Percentiles rank a stretch among this genome's conserved stretches.
Conservation (phyloP, 2,797 vertebrate genomes). For the Alauda arvensis region DNA sequence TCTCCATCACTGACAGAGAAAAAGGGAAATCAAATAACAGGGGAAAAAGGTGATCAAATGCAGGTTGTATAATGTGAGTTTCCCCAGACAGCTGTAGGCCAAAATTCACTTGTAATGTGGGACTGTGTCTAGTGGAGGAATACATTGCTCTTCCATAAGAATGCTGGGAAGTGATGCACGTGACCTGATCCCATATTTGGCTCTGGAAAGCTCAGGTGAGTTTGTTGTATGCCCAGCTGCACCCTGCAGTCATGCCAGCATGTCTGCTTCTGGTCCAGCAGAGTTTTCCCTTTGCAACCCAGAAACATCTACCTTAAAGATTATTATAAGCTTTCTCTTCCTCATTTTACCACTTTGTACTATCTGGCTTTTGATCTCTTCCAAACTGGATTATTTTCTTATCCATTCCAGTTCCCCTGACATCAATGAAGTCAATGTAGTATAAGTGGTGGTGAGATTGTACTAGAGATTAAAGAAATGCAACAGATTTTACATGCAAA, state of each 20-base stretch:
- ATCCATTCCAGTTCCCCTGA: background rate
- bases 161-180: background rate
- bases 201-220: background rate
- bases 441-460: background rate
- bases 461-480: background rate
- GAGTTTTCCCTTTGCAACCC: background rate
- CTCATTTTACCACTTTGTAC: background rate
- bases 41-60: background rate
- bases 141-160: background rate
- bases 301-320: background rate
- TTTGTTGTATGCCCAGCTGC: background rate
- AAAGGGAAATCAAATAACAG: background rate
- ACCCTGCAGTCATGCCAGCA: background rate
- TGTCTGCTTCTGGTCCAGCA: background rate
- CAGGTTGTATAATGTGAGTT: background rate
- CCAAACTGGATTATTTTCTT: background rate
- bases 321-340: background rate
- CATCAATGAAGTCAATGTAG: background rate
- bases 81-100: background rate
- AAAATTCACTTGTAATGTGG: background rate
- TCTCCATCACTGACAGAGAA: background rate
- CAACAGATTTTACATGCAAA: background rate
- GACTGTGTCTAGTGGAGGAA: background rate
- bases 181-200: background rate
- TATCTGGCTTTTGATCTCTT: background rate